Base-by-base conservation (phyloP, 1,140 invertebrate species). In the Campodea augens region DNA sequence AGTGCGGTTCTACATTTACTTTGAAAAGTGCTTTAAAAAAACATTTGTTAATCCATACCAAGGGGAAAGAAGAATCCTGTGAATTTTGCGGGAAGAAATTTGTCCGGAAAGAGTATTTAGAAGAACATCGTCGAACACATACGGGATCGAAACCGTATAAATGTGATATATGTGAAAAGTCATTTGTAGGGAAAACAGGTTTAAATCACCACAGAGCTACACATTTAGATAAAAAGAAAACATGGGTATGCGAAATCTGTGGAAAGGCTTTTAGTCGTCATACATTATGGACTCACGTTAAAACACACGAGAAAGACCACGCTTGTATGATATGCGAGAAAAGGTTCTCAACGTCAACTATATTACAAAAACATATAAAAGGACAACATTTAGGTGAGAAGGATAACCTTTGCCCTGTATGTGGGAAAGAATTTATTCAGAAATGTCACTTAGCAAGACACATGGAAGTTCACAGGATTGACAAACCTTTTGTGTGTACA, bases 101-200 rank as follows among this genome's bases (percentile, higher is more conserved):
- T 42, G 66, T n/a, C 49, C 54, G 42, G 29, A 49, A 51, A 25
- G 47, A 54, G 20, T 47, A 50, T 5, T 49, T 81, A 41, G 75
- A 78, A 52, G 72, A 75, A 3, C 77, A 81, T 56, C 57, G 73
- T 25, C 53, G 71, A 41, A 72, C 74, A 38, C 74, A 78, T 51
- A 77, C 74, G 46, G 72, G 74, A 22, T 73, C 75, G 59, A 73
- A 65, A 32, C 84, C 84, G 0, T 93, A 89, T 60, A 72, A 76
- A 3, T 62, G 60, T 48, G 58, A 60, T 42, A 57, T 61, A 13
- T 63, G 61, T 36, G 49, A 50, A 1, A 54, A 55, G 22, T 54
- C 56, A 40, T 63, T 63, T 29, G 49, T 50, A 20, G 49, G 49
- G 15, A 21, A 37, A 21, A 50, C 49, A 7, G 49, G 49, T 12